Conservation (phyloP, 2,797 vertebrate species). For the Schizopygopsis pylzovi region DNA sequence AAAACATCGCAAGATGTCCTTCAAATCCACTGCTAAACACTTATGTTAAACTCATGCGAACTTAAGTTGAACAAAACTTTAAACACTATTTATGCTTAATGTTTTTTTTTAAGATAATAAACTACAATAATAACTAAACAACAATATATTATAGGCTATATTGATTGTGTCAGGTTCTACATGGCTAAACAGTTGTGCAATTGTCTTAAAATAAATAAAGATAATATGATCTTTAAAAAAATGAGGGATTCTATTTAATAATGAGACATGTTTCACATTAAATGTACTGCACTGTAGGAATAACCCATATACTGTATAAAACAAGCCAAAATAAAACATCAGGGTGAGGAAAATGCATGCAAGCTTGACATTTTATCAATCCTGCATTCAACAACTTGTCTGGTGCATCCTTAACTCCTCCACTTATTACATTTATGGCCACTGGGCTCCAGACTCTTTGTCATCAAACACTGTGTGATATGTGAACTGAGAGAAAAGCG, state of each 20-base stretch:
- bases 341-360: not conserved
- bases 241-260: not conserved
- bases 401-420: slow-evolving; percentile 3
- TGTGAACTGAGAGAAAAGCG: slow-evolving; percentile 44
- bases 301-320: not conserved
- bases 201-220: not conserved
- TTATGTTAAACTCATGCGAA: not conserved
- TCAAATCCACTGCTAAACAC: not conserved
- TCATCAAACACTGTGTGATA: slow-evolving; percentile 50
- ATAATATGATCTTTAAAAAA: not conserved
- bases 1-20: not conserved
- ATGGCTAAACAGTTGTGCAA: not conserved
- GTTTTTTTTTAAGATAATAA: too few relatives aligned
- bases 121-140: too few relatives aligned
- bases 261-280: not conserved
- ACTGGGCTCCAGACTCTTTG: slow-evolving; percentile 25
- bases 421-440: not conserved
- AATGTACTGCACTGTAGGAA: not conserved
- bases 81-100: not conserved
- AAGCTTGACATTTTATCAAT: slow-evolving; percentile 8
- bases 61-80: not conserved
- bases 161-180: not conserved
- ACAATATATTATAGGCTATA: not conserved
- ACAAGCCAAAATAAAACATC: not conserved
- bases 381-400: not conserved